These are phyloP conservation scores for Pollenia labialis DNA, from an alignment of 2,888 invertebrate genomes.

Conservation along the genomic window DNA sequence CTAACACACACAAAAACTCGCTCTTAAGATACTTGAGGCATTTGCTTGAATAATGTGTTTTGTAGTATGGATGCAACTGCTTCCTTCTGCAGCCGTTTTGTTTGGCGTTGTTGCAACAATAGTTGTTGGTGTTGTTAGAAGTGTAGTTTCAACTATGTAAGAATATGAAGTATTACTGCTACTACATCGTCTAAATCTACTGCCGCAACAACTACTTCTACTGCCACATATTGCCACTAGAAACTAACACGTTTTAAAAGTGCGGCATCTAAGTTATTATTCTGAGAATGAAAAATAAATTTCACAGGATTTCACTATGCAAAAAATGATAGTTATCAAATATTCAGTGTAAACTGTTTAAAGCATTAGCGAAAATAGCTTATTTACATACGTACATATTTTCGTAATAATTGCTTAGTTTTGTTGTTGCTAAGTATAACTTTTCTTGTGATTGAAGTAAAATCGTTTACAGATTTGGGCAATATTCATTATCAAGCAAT, in stretches of 20 bases:
- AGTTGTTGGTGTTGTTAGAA: background rate
- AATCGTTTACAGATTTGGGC: too few species aligned
- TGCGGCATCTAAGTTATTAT: conserved; percentile 8
- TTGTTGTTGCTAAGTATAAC: background rate
- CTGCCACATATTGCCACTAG: background rate
- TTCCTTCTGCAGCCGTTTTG: conserved; percentile 20
- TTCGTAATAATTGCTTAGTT: background rate
- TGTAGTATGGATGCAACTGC: conserved; percentile 24
- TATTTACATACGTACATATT: conserved; percentile 42
- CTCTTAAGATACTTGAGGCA: conserved; percentile 61
- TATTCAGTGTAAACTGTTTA: conserved; percentile 63
- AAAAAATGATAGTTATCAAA: conserved; percentile 35
- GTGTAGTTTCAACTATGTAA: background rate
- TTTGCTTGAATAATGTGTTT: conserved; percentile 64
- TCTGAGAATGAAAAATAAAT: conserved; percentile 11
- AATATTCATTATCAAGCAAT: too few species aligned
- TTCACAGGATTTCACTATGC: conserved; percentile 6
- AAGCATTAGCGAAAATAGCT: conserved; percentile 60
- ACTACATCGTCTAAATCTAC: conserved; percentile 25
- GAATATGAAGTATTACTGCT: background rate
- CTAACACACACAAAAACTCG: conserved; percentile 33
- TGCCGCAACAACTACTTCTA: background rate
- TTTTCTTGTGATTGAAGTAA: conserved; percentile 6
- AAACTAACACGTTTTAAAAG: conserved; percentile 12
- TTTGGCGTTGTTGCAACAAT: conserved; percentile 19